phyloP scores from a whole-genome alignment of 2,888 invertebrate species.

The Cerastoderma edule region DNA sequence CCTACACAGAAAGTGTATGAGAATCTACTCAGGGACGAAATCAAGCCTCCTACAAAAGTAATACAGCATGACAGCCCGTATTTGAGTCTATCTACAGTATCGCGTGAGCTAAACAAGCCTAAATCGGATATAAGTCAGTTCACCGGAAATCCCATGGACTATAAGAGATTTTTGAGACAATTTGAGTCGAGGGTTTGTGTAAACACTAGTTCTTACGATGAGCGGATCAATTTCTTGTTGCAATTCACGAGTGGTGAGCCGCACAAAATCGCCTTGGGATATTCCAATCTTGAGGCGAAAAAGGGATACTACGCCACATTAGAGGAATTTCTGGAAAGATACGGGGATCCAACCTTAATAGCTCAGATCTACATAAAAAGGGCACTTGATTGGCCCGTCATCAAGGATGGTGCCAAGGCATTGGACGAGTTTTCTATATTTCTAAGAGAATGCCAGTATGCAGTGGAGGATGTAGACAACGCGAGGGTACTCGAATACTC shows the following conservation, averaged over 20 bases:
- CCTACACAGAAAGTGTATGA: neutral
- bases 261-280: constrained; percentile 33
- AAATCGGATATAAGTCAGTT: constrained; percentile 41
- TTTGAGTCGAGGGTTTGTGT: constrained; percentile 30
- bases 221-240: constrained; percentile 32
- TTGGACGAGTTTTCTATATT: constrained; percentile 42
- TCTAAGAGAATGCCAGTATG: constrained; percentile 35
- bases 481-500: constrained; percentile 39
- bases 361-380: constrained; percentile 30
- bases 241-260: constrained; percentile 42
- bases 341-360: constrained; percentile 37
- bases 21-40: neutral
- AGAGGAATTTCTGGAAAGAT: constrained; percentile 28
- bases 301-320: constrained; percentile 2
- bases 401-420: constrained; percentile 27
- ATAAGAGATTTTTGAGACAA: constrained; percentile 35
- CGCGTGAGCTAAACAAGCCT: constrained; percentile 33
- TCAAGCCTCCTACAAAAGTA: neutral
- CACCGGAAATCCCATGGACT: constrained; percentile 37
- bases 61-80: neutral
- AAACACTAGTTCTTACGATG: constrained; percentile 40
- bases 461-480: constrained; percentile 30
- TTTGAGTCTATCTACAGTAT: neutral
- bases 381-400: constrained; percentile 29
- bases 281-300: constrained; percentile 29